Conservation (phyloP, 2,113 vertebrate genomes). For the Tichodroma muraria region DNA sequence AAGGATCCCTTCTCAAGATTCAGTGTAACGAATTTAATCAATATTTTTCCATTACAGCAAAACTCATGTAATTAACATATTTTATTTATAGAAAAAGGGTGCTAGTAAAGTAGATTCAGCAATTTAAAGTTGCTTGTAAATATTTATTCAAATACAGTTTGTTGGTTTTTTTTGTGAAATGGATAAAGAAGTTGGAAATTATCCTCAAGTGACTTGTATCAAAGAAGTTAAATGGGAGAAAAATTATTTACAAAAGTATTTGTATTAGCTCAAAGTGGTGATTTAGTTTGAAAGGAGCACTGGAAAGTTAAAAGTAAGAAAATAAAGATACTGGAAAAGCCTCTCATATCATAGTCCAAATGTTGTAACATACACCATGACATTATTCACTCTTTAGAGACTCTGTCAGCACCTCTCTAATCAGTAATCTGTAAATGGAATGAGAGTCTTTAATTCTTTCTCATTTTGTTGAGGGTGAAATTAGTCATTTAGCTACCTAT, state of each 20-base stretch:
- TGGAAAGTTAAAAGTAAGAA: neutral
- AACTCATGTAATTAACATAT: neutral
- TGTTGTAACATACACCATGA: neutral
- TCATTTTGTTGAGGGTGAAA: neutral
- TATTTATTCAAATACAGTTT: neutral
- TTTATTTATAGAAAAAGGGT: conserved; percentile 1
- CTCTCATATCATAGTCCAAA: neutral
- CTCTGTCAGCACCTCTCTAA: conserved; percentile 6
- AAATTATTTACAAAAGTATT: neutral
- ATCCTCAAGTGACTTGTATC: neutral
- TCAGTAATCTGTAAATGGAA: neutral
- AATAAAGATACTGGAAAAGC: neutral
- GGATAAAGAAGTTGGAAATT: neutral
- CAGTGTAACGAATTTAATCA: neutral
- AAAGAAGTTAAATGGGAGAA: neutral
- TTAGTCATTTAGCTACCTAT: neutral
- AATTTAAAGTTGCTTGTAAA: neutral
- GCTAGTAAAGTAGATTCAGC: neutral
- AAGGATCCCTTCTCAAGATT: neutral
- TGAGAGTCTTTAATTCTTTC: neutral
- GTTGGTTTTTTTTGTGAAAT: neutral
- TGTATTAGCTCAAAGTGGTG: neutral
- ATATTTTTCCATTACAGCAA: neutral
- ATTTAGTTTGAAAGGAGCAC: neutral
- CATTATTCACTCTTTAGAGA: neutral